A percentile compares a stretch with the other conserved stretches of the same genome.
These are phyloP conservation scores for Berghia stephanieae DNA, from an alignment of 1,140 invertebrate species.

Conservation along the genomic window DNA sequence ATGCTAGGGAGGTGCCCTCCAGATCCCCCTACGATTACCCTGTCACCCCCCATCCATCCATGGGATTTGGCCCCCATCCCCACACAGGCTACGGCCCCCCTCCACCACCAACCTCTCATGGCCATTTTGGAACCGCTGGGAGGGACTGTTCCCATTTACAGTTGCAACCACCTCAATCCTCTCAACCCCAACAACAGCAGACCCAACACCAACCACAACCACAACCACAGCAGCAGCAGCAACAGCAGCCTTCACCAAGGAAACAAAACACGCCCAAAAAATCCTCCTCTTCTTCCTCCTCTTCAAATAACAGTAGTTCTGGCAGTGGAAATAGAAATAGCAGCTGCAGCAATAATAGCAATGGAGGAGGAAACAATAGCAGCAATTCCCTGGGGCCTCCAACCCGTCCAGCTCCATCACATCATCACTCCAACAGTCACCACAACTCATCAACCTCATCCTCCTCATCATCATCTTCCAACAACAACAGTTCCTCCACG, in stretches of 20 bases:
- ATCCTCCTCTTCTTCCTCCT: conserved; percentile 13
- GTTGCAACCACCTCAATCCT: no score
- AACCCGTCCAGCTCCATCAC: conserved; percentile 33
- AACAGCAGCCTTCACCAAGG: conserved; percentile 12
- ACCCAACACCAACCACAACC: conserved; percentile 8
- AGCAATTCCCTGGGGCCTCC: conserved; percentile 28
- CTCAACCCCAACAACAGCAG: conserved; percentile 34
- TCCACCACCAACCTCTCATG: no score
- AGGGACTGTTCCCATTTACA: no score
- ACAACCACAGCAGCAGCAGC: conserved; percentile 23
- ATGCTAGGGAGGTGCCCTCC: conserved; percentile 13
- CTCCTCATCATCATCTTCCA: conserved; percentile 17
- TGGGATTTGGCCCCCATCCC: conserved; percentile 33
- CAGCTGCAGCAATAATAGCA: not conserved
- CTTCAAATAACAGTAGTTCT: not conserved
- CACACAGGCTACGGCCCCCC: no score
- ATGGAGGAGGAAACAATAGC: not conserved
- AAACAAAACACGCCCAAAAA: conserved; percentile 14
- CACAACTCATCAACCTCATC: not conserved
- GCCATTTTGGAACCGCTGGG: no score
- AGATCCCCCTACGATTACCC: conserved; percentile 38
- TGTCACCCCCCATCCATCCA: conserved; percentile 31
- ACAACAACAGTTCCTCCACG: conserved; percentile 10
- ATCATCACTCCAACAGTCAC: conserved; percentile 29
- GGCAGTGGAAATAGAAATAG: not conserved